Base-by-base conservation (phyloP, 64 coral and sea anemone genomes). In the Acropora tenuis region DNA sequence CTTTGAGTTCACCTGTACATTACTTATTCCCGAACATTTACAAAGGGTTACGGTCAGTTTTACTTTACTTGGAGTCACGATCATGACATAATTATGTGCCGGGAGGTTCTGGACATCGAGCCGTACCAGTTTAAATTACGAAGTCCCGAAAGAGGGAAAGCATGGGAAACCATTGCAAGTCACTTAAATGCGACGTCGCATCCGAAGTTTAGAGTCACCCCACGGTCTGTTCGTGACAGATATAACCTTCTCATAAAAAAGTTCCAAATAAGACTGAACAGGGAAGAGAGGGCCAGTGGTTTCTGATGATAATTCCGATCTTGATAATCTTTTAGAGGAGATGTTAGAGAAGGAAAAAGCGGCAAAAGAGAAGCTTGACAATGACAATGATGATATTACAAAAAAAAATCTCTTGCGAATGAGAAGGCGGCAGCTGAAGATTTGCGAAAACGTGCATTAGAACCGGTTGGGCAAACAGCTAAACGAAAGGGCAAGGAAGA, bases 171-270 rank as follows among this genome's bases (percentile, higher is more conserved):
- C 16, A 93, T 93, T 83, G 40, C 77, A 46, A 52, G 30, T 52
- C 72, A 93, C 44, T 76, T 93, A 66, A 93, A 93, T 80, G 47
- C 48, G 8, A 88, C 63, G 0, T 47, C 65, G 43, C 60, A 82
- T n/a, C 85, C 86, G 76, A 82, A 82, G 50, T 93, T 89, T 80
- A 93, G 78, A 75, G 86, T 88, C 11, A 93, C 59, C 16, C 68
- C 77, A 75, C n/a, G 92, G 17, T 82, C 92, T 43, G 92, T 93
- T 75, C 40, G 92, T 18, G 85, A 93, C 82, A 48, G 78, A 59
- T 89, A 73, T 83, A 79, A 67, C 63, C 59, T 82, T 15, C 48
- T 76, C 6, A 88, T 15, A 19, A 48, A 72, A 82, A 53, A 88
- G 57, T 40, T 52, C 5, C 68, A 52, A 44, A 82, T 50, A 80